These are phyloP conservation scores for Falcaria lacertinaria DNA, from an alignment of 2,888 invertebrate species.

Conservation along the genomic window DNA sequence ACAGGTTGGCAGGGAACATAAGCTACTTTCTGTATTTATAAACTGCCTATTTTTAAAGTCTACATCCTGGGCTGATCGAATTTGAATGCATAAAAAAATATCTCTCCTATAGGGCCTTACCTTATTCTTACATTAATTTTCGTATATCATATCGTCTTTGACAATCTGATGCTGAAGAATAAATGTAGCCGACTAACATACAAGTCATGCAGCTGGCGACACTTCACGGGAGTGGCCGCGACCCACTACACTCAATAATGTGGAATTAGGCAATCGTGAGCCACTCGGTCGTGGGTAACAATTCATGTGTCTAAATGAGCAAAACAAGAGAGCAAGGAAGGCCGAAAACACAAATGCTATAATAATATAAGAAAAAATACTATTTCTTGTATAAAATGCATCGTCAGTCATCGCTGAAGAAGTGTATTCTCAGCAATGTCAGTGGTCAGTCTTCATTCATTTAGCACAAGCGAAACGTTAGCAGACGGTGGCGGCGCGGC, in stretches of 20 bases:
- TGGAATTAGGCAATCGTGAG: slow-evolving; percentile 42
- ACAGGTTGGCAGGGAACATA: slow-evolving; percentile 33
- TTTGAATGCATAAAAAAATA: slow-evolving; percentile 78
- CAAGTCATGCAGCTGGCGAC: slow-evolving; percentile 48
- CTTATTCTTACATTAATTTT: slow-evolving; percentile 74
- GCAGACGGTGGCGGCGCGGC: slow-evolving; percentile 23
- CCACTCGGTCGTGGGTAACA: slow-evolving; percentile 56
- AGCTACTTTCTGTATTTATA: slow-evolving; percentile 20
- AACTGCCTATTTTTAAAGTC: slow-evolving; percentile 44
- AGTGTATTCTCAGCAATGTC: slow-evolving; percentile 42
- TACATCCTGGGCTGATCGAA: slow-evolving; percentile 62
- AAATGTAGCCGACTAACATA: slow-evolving; percentile 52
- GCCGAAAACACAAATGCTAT: slow-evolving; percentile 36
- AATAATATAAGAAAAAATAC: slow-evolving; percentile 43
- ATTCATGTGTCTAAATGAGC: slow-evolving; percentile 61
- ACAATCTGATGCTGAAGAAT: slow-evolving; percentile 64
- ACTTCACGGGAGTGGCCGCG: slow-evolving; percentile 40
- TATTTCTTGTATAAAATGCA: slow-evolving; percentile 66
- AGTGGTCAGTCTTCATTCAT: slow-evolving; percentile 56
- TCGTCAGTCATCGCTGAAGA: slow-evolving; percentile 56
- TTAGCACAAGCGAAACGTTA: slow-evolving; percentile 36
- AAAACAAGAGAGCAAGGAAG: slow-evolving; percentile 66
- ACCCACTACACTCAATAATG: slow-evolving; percentile 32
- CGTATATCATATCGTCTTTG: slow-evolving; percentile 77
- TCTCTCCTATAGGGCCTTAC: slow-evolving; percentile 76